These are phyloP conservation scores for Cotesia congregata DNA, from an alignment of 2,888 invertebrate species.

Conservation along the genomic window DNA sequence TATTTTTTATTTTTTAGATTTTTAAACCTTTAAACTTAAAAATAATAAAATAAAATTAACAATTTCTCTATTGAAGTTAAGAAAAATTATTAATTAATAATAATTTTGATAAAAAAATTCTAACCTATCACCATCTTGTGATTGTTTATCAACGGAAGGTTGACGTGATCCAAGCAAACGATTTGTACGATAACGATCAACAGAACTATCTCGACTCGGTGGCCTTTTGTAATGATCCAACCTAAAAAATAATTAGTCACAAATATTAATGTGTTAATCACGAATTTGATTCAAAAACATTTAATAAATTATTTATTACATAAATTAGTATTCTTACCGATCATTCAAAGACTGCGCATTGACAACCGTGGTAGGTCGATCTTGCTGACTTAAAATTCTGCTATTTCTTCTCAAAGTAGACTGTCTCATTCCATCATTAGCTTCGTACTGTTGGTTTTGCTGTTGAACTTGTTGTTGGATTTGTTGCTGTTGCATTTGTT, in stretches of 20 bases:
- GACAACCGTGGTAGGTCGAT: constrained; percentile 59
- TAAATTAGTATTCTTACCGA: constrained; percentile 54
- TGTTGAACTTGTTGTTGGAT: constrained; percentile 56
- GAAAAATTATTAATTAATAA: not conserved
- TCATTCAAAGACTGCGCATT: constrained; percentile 66
- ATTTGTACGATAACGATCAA: constrained; percentile 83
- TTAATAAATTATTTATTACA: too few species aligned
- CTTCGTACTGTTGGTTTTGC: constrained; percentile 62
- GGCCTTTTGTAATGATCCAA: constrained; percentile 95
- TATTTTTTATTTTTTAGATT: too few species aligned
- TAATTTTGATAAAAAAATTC: not conserved
- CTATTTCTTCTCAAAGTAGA: constrained; percentile 68
- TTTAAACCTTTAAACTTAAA: too few species aligned
- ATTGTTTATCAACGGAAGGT: constrained; percentile 81
- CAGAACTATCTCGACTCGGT: constrained; percentile 89
- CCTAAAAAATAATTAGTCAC: constrained; percentile 65
- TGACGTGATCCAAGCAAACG: constrained; percentile 80
- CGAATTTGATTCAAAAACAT: not conserved
- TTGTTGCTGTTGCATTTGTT: constrained; percentile 44
- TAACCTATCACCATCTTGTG: constrained; percentile 65
- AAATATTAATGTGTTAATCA: constrained; percentile 1
- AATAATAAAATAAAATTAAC: too few species aligned
- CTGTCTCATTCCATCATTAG: constrained; percentile 59
- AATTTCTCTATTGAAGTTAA: too few species aligned
- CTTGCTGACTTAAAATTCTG: constrained; percentile 64